A percentile compares a stretch with the other conserved stretches of the same genome.
phyloP scores from a whole-genome alignment of 2,113 vertebrate species.

The Spea bombifrons region DNA sequence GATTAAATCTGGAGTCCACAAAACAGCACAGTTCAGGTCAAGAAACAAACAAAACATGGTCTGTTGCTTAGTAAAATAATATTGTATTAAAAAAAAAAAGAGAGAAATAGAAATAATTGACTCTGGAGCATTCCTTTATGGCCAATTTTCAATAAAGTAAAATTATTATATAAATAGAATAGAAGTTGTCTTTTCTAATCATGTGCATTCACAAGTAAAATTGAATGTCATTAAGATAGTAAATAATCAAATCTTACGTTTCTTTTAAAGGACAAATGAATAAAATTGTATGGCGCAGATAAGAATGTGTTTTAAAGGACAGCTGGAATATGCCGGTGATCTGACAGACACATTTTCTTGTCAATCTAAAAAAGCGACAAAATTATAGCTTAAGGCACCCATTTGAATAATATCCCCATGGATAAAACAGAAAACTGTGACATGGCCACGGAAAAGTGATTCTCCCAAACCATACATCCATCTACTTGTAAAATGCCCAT shows the following conservation, averaged over 20 bases:
- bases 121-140: too few species aligned
- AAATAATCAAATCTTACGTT: conserved; percentile 21
- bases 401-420: conserved; percentile 45
- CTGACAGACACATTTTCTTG: conserved; percentile 49
- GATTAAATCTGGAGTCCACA: too few species aligned
- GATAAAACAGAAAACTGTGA: conserved; percentile 42
- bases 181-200: conserved; percentile 4
- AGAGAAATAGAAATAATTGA: too few species aligned
- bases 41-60: too few species aligned
- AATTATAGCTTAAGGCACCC: conserved; percentile 45
- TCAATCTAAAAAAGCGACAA: conserved; percentile 40
- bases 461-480: conserved; percentile 20
- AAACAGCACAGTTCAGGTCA: too few species aligned
- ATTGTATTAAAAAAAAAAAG: too few species aligned
- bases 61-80: too few species aligned
- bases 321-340: conserved; percentile 39
- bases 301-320: conserved; percentile 34
- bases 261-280: conserved; percentile 36
- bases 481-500: conserved; percentile 23
- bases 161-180: too few species aligned
- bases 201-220: not conserved
- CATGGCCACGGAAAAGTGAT: conserved; percentile 32
- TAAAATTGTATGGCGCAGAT: conserved; percentile 32
- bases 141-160: too few species aligned
- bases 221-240: conserved; percentile 23